Base-by-base conservation (phyloP, 2,113 vertebrate genomes). In the Malaclemys terrapin region DNA sequence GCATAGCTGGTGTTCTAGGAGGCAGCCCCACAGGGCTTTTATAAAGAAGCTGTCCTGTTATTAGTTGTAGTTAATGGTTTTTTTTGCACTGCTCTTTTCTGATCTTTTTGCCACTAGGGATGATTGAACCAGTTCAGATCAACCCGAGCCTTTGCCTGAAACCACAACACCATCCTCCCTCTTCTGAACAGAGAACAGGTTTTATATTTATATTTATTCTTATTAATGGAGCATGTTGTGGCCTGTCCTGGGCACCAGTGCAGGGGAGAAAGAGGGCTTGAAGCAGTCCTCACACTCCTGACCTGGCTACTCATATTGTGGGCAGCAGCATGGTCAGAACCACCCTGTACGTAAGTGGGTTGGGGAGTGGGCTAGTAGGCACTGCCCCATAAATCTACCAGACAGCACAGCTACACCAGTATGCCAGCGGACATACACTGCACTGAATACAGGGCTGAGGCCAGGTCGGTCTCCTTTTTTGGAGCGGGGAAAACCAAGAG, bases 401-500 rank as follows among this genome's bases (percentile, higher is more conserved):
- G 75, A 47, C 38, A 47, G 12, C 38, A 27, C 24, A 47, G 42
- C 75, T 47, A 27, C 12, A 12, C 7, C 42, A 4, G 75, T 47
- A 47, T 47, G 42, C 75, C 11, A 8, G 12, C 6, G 24, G 38
- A 78, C 38, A 76, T 25, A 24, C 12, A 42, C 12, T 78, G 25
- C 75, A 47, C 42, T 27, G 31, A 22, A 5, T 12, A 5, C 0
- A 16, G 9, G 45, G 29, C 29, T 5, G 0, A 35, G 24, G 45
- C 56, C 53, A 75, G 22, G 6, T 10, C 9, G 31, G 1, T 83
- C 1, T 3, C 16, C 31, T 54, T 47, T 47, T 65, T 13, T 0
- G 0, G 38, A 9, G 53, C 65, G 31, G 59, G 76, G 45, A 25
- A 29, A 81, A 88, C 27, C 81, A 78, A 56, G 88, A 50, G 42